A percentile compares a stretch with the other conserved stretches of the same genome.
Conservation (phyloP, 2,888 invertebrate genomes). For the Caenorhabditis zanzibari region DNA sequence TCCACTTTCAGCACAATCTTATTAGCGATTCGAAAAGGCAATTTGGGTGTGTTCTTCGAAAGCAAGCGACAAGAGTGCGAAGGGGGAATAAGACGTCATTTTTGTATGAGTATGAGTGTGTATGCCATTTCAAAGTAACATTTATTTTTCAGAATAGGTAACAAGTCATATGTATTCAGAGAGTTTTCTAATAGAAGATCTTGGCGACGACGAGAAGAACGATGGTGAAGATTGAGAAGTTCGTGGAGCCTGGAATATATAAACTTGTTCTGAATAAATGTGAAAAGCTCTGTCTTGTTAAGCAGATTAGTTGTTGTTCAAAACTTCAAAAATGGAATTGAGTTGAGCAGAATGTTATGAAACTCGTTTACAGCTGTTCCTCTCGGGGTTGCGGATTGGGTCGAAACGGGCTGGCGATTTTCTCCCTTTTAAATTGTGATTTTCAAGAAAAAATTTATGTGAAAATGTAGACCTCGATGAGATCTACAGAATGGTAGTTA, state of each 20-base stretch:
- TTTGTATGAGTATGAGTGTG: slow-evolving; percentile 26
- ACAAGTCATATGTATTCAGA: background rate
- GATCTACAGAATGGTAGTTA: too few relatives aligned
- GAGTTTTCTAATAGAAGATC: background rate
- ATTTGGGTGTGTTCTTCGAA: slow-evolving; percentile 56
- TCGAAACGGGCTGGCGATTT: too few relatives aligned
- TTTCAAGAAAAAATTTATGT: too few relatives aligned
- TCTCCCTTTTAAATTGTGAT: too few relatives aligned
- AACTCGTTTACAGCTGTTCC: too few relatives aligned
- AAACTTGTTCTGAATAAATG: background rate
- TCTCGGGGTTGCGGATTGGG: too few relatives aligned
- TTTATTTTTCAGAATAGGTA: slow-evolving; percentile 6
- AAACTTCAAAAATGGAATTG: too few relatives aligned
- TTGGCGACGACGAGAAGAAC: slow-evolving; percentile 9
- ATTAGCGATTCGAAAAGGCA: slow-evolving; percentile 50
- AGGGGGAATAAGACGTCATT: slow-evolving; percentile 40
- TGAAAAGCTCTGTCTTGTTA: too few relatives aligned
- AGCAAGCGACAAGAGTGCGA: slow-evolving; percentile 37
- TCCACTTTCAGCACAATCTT: slow-evolving; percentile 60
- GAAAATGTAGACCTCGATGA: too few relatives aligned
- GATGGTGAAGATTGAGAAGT: slow-evolving; percentile 22
- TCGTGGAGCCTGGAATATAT: slow-evolving; percentile 23
- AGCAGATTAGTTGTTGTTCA: too few relatives aligned
- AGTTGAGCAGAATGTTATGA: too few relatives aligned
- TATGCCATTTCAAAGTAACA: slow-evolving; percentile 26